These are phyloP conservation scores for Loriculus beryllinus DNA, from an alignment of 2,797 vertebrate species.

Conservation along the genomic window DNA sequence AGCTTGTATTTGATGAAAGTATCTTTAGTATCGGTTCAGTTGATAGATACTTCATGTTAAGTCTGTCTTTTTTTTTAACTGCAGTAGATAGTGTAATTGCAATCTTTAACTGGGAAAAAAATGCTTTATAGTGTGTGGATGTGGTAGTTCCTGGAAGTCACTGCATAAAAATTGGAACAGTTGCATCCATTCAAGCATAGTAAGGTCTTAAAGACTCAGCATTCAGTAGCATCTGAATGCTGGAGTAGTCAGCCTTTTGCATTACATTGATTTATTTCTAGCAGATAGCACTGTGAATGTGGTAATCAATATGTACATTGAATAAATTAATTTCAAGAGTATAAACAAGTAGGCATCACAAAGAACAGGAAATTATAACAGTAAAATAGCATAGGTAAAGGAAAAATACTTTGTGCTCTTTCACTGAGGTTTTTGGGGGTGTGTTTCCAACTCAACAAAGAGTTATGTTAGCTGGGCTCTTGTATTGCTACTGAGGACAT, in stretches of 20 bases:
- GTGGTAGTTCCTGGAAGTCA: background rate
- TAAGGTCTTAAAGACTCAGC: background rate
- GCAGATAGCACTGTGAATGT: background rate
- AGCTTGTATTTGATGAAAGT: background rate
- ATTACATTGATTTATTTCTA: background rate
- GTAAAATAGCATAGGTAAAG: background rate
- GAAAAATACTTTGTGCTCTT: background rate
- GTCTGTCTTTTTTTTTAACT: background rate
- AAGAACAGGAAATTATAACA: background rate
- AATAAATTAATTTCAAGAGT: background rate
- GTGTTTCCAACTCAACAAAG: background rate
- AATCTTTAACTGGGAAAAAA: background rate
- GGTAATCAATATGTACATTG: accelerated
- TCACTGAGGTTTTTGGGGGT: background rate
- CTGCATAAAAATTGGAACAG: background rate
- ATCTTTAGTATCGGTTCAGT: background rate
- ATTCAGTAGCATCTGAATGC: background rate
- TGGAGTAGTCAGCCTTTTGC: background rate
- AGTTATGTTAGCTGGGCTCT: background rate
- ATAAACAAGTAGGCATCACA: background rate
- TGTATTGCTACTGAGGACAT: background rate
- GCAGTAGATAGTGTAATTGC: background rate
- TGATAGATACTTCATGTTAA: background rate
- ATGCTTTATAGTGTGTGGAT: background rate
- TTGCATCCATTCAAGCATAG: background rate